Conservation (phyloP, 2,888 invertebrate genomes). For the Apodemia hepburni region DNA sequence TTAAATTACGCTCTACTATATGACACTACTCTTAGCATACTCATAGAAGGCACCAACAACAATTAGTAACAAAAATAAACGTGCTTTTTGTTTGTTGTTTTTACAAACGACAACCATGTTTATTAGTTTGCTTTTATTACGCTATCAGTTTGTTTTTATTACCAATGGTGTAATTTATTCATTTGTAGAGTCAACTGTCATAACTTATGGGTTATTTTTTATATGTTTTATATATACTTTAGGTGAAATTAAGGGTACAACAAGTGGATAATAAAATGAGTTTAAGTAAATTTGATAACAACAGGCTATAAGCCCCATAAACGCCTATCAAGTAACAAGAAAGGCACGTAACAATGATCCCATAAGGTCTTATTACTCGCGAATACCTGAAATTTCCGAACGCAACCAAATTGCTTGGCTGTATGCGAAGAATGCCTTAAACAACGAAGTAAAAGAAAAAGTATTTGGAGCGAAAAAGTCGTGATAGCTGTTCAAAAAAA, state of each 20-base stretch:
- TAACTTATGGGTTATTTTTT: too few species aligned
- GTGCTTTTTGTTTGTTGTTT: too few species aligned
- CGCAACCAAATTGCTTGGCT: conserved; percentile 60
- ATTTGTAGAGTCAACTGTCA: too few species aligned
- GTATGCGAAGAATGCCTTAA: conserved; percentile 71
- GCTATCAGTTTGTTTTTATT: too few species aligned
- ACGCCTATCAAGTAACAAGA: conserved; percentile 35
- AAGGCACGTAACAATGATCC: conserved; percentile 39
- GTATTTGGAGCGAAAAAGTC: conserved; percentile 76
- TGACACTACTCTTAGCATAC: too few species aligned
- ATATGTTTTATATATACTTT: too few species aligned
- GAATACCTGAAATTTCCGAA: conserved; percentile 68
- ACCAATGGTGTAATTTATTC: too few species aligned
- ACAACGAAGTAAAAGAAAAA: conserved; percentile 53
- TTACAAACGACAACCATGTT: too few species aligned
- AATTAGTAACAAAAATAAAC: too few species aligned
- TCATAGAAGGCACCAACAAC: too few species aligned
- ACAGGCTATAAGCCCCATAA: conserved; percentile 34
- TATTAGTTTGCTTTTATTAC: too few species aligned
- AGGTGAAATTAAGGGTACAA: background rate
- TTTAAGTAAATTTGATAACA: conserved; percentile 28
- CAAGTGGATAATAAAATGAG: background rate
- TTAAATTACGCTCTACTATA: too few species aligned
- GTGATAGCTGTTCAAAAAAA: conserved; percentile 78
- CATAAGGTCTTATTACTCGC: conserved; percentile 40